Evolutionary conservation across 2,797 vertebrate genomes (phyloP).

Genomic region (Gobionotothen gibberifrons): DNA sequence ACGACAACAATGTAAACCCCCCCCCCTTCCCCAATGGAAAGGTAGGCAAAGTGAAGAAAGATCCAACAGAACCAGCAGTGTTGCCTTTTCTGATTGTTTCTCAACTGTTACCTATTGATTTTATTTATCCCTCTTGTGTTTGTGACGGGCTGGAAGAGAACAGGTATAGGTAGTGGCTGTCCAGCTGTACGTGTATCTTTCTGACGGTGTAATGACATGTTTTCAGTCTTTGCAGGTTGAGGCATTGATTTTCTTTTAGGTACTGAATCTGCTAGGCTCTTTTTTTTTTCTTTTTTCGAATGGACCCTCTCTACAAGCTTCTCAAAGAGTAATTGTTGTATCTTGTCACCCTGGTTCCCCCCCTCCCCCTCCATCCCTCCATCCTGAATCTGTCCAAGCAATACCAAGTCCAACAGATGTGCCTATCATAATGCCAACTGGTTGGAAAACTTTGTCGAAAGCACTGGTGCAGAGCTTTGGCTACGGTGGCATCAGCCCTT

Average conservation of each 20-base stretch:
- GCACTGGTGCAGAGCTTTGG: conserved; percentile 72
- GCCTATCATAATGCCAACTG: conserved; percentile 79
- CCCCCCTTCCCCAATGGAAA: conserved; percentile 53
- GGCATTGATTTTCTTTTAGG: conserved; percentile 75
- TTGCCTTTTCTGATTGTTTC: conserved; percentile 87
- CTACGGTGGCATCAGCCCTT: conserved; percentile 53
- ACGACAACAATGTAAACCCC: conserved; percentile 77
- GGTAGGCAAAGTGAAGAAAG: conserved; percentile 73
- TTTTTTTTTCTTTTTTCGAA: conserved; percentile 20
- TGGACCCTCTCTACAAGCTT: conserved; percentile 60
- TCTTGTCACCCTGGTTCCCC: conserved; percentile 53
- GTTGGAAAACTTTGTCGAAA: conserved; percentile 75
- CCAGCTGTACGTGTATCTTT: conserved; percentile 72
- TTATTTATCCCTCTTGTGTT: conserved; percentile 79
- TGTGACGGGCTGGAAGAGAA: conserved; percentile 69
- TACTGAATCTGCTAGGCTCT: conserved; percentile 77
- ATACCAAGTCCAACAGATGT: conserved; percentile 84
- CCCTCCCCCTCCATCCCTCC: conserved; percentile 53
- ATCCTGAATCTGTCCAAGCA: conserved; percentile 80
- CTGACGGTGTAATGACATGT: conserved; percentile 69
- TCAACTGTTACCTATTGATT: conserved; percentile 83
- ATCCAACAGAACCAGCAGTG: conserved; percentile 87
- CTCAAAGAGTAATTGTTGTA: conserved; percentile 71
- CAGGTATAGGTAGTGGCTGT: conserved; percentile 63
- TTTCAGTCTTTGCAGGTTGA: conserved; percentile 76